phyloP scores from a whole-genome alignment of 1,140 invertebrate genomes.

The Pogonognathellus flavescens region DNA sequence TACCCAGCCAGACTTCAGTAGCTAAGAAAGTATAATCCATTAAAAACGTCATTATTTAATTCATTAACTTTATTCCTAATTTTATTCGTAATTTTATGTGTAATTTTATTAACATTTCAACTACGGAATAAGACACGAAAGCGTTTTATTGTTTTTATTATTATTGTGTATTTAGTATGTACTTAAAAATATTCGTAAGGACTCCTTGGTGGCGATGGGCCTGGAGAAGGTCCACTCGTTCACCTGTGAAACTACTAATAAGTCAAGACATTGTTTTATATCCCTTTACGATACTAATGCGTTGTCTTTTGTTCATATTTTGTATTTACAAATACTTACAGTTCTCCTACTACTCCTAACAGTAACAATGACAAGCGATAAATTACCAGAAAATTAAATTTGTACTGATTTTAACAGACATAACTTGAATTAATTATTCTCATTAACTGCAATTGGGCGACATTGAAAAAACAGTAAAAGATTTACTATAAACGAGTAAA shows the following conservation, averaged over 20 bases:
- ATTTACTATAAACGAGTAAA: conserved; percentile 6
- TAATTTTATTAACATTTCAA: too few species aligned
- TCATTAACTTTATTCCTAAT: neutral
- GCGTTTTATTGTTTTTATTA: neutral
- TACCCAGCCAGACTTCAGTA: conserved; percentile 37
- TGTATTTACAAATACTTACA: conserved; percentile 9
- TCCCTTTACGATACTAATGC: neutral
- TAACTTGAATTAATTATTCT: too few species aligned
- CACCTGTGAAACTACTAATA: neutral
- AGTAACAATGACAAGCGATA: neutral
- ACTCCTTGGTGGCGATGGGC: too few species aligned
- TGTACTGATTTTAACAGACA: neutral
- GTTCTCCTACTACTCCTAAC: neutral
- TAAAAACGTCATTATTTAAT: conserved; percentile 32
- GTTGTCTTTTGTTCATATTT: conserved; percentile 14
- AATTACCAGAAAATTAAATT: neutral
- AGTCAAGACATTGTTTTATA: conserved; percentile 11
- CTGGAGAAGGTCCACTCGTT: neutral
- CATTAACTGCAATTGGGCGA: too few species aligned
- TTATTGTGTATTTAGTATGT: conserved; percentile 4
- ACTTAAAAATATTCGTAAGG: neutral
- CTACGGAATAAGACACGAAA: neutral
- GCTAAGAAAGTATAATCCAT: conserved; percentile 2
- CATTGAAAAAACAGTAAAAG: conserved; percentile 30
- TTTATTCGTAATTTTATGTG: neutral